A percentile compares a stretch with the other conserved stretches of the same genome.
Evolutionary conservation across 2,113 vertebrate species (phyloP).

Genomic region (Lethenteron reissneri): DNA sequence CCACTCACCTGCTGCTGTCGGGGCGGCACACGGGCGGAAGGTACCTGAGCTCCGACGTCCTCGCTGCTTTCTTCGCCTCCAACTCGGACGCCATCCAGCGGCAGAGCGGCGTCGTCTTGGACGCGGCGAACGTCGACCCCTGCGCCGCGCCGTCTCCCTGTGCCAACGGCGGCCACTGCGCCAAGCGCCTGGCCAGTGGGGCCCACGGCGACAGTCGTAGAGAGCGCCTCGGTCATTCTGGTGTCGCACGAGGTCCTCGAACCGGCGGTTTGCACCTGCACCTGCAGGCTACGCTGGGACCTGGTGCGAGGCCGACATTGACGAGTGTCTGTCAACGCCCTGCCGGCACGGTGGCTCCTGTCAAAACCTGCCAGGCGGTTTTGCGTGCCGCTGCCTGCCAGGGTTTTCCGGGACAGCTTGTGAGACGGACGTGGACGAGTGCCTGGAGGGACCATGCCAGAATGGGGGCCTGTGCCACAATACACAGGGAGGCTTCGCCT

Average conservation of each 20-base stretch:
- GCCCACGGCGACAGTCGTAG: constrained; percentile 26
- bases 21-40: constrained; percentile 44
- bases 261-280: constrained; percentile 61
- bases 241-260: constrained; percentile 50
- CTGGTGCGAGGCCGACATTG: constrained; percentile 53
- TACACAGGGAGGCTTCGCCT: constrained; percentile 75
- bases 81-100: constrained; percentile 62
- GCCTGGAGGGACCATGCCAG: constrained; percentile 66
- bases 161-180: constrained; percentile 69
- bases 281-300: constrained; percentile 52
- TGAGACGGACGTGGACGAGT: constrained; percentile 83
- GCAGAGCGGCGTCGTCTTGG: constrained; percentile 61
- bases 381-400: constrained; percentile 66
- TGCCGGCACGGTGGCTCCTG: constrained; percentile 85
- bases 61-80: constrained; percentile 87
- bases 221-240: constrained; percentile 58
- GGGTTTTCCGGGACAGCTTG: constrained; percentile 86
- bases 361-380: constrained; percentile 73
- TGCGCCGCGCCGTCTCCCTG: constrained; percentile 58
- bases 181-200: constrained; percentile 45
- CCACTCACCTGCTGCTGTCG: constrained; percentile 63
- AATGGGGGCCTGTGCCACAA: constrained; percentile 77
- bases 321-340: constrained; percentile 67
- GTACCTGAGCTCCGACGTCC: constrained; percentile 67
- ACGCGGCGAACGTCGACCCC: constrained; percentile 68